Evolutionary conservation across 2,888 invertebrate genomes (phyloP).

Genomic region (Tetanocera ferruginea): DNA sequence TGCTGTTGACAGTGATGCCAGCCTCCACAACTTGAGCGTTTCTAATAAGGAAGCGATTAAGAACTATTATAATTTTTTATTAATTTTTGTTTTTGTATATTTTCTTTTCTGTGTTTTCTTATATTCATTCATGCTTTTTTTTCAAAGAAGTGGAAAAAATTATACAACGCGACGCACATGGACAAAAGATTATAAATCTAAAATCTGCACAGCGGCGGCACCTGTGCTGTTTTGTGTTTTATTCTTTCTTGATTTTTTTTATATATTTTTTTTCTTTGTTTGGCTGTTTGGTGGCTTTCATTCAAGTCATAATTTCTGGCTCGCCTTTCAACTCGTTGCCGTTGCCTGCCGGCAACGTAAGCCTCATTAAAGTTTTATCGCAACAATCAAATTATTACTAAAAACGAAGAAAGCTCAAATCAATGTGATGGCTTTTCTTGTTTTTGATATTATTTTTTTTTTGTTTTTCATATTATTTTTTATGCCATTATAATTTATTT

Average conservation of each 20-base stretch:
- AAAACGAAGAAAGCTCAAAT: background rate
- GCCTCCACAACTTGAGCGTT: too few species aligned
- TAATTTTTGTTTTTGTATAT: too few species aligned
- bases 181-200: background rate
- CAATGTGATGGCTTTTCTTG: too few species aligned
- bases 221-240: background rate
- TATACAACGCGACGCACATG: background rate
- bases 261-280: background rate
- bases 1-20: too few species aligned
- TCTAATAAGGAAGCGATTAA: slow-evolving; percentile 16
- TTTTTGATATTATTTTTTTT: background rate
- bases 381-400: background rate
- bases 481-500: background rate
- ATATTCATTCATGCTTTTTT: too few species aligned
- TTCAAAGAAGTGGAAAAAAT: too few species aligned
- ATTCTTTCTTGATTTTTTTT: background rate
- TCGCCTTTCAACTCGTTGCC: background rate
- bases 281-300: background rate
- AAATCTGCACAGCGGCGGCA: background rate
- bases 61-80: background rate
- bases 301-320: background rate
- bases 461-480: background rate
- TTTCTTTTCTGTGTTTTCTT: background rate
- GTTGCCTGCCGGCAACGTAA: background rate
- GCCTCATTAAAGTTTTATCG: slow-evolving; percentile 6